Evolutionary conservation across 1,140 invertebrate species (phyloP).

Genomic region (Gonioctena quinquepunctata): DNA sequence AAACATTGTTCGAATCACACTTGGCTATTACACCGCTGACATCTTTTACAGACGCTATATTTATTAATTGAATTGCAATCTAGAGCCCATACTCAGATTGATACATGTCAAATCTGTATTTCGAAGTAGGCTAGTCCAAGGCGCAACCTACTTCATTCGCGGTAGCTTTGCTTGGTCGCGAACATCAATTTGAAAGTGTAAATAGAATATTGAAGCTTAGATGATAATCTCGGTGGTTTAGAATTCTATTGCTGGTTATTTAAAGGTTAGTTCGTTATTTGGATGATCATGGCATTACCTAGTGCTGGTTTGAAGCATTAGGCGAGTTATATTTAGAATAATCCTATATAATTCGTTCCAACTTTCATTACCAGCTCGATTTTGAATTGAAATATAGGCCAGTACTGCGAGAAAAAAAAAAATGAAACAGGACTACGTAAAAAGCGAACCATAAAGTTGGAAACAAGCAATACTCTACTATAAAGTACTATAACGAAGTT

Average conservation of each 20-base stretch:
- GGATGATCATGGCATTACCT: not conserved
- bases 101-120: slow-evolving; percentile 16
- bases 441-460: no score
- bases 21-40: not conserved
- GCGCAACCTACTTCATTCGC: slow-evolving; percentile 24
- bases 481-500: no score
- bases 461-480: no score
- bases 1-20: not conserved
- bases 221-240: slow-evolving; percentile 4
- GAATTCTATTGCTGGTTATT: not conserved
- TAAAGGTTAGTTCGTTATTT: not conserved
- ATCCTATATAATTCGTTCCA: not conserved
- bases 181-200: not conserved
- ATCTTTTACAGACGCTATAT: not conserved
- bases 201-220: not conserved
- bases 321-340: not conserved
- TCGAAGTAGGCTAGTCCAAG: slow-evolving; percentile 28
- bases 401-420: no score
- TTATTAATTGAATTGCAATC: not conserved
- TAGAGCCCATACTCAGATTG: slow-evolving; percentile 17
- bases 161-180: slow-evolving; percentile 12
- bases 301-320: no score
- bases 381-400: no score
- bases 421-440: no score
- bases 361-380: not conserved